Percentiles rank a stretch among this genome's conserved stretches.
These are phyloP conservation scores for Pluvianellus socialis DNA, from an alignment of 2,113 vertebrate genomes.

Conservation along the genomic window DNA sequence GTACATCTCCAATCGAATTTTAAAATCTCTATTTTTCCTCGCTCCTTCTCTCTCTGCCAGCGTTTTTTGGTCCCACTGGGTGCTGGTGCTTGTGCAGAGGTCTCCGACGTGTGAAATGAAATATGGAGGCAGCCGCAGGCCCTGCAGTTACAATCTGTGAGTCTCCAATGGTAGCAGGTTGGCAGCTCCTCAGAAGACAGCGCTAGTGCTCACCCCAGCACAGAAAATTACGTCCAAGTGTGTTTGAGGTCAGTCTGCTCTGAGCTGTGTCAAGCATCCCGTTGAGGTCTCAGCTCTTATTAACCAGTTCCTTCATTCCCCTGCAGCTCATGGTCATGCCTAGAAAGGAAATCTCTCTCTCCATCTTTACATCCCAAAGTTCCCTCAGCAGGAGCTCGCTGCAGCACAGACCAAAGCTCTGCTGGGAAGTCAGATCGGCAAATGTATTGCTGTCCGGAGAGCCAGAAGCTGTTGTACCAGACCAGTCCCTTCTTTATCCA, in stretches of 20 bases:
- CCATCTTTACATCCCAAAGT: neutral
- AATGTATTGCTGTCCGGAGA: neutral
- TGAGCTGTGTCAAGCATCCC: neutral
- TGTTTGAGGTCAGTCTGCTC: conserved; percentile 16
- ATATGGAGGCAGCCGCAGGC: neutral
- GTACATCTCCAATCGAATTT: neutral
- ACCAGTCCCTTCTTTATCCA: neutral
- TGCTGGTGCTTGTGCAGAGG: neutral
- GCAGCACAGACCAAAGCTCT: neutral
- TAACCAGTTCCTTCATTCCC: neutral
- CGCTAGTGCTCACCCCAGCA: neutral
- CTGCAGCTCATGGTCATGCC: neutral
- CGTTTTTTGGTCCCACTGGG: neutral
- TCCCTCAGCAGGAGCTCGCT: neutral
- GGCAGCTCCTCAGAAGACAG: neutral
- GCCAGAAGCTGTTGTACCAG: neutral
- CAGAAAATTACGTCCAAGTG: neutral
- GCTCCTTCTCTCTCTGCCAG: neutral
- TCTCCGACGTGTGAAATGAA: neutral
- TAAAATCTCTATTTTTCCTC: neutral
- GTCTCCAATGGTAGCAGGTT: neutral
- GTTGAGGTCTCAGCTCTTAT: neutral
- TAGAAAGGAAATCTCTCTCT: neutral
- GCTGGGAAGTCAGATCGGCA: neutral
- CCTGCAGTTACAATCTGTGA: neutral